Base-by-base conservation (phyloP, 2,797 vertebrate species). In the Pangasius sanitwongsei region DNA sequence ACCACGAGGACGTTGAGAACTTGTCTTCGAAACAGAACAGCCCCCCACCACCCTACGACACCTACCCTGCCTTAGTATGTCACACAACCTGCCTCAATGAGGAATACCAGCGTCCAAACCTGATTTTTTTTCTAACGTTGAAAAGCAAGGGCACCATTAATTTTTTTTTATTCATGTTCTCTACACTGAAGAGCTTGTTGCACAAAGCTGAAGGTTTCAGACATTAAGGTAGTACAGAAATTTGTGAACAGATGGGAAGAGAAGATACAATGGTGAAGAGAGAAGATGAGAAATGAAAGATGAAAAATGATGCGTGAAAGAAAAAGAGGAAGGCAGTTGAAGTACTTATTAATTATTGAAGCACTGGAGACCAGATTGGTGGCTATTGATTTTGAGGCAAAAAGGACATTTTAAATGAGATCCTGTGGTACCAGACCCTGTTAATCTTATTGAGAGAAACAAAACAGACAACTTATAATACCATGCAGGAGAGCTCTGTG, bases 21-120 rank as follows among this genome's bases (percentile, higher is more conserved):
- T 97, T 98, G 92, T 96, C 98, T 34, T 97, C 97, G 59, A 99
- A 99, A 94, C 98, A 98, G 93, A 98, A 99, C 95, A 99, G 99
- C 89, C 99, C 98, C 1, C 99, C 99, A 0, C 99, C 98, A 23
- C 99, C 98, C 0, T 99, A 99, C 0, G 98, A 99, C 94, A 99
- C 98, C 0, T 99, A 97, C 91, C 98, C 99, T 81, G 96, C 97
- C 87, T 98, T 98, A 25, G 98, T 99, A 96, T 97, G 98, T 96
- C 88, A 82, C 78, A 69, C n/a, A 63, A 57, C 7, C 65, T 37
- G 1, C 55, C 69, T 70, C 20, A 55, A 2, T 55, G n/a, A 37
- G 25, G 44, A 65, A 59, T 37, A 53, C 75, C 37, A 41, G n/a
- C 1, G 6, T 83, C 57, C 25, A 18, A 37, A n/a, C 11, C 31